phyloP scores from a whole-genome alignment of 1,140 invertebrate genomes.

The Rhagoletis pomonella region DNA sequence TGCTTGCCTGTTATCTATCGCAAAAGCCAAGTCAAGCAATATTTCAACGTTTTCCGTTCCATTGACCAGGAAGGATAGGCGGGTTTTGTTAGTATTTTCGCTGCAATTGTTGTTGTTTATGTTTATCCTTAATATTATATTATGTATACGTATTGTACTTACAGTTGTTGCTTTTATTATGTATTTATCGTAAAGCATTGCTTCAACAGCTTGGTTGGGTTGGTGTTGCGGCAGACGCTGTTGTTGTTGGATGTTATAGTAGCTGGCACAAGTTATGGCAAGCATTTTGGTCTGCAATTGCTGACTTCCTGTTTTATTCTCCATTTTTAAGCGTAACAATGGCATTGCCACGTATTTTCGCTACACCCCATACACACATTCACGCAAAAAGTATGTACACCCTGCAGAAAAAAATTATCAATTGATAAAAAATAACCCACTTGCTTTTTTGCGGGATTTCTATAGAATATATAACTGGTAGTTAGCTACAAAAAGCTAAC shows the following conservation, averaged over 20 bases:
- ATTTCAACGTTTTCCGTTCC: constrained; percentile 55
- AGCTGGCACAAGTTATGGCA: constrained; percentile 15
- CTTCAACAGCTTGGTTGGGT: not conserved
- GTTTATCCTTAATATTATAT: constrained; percentile 14
- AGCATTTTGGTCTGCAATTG: constrained; percentile 41
- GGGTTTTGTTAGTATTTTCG: not conserved
- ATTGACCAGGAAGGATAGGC: constrained; percentile 43
- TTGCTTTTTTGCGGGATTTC: too few relatives aligned
- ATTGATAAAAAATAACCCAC: too few relatives aligned
- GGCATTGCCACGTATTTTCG: not conserved
- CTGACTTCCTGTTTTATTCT: constrained; percentile 20
- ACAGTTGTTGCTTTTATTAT: not conserved
- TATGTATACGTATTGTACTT: not conserved
- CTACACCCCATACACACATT: not conserved
- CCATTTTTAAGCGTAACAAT: not conserved
- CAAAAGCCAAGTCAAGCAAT: constrained; percentile 52
- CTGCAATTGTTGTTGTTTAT: not conserved
- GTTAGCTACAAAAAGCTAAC: too few relatives aligned
- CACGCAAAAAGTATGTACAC: too few relatives aligned
- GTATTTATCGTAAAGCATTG: not conserved
- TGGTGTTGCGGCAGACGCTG: too few relatives aligned
- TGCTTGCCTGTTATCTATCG: not conserved
- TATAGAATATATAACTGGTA: too few relatives aligned
- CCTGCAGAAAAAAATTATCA: too few relatives aligned
- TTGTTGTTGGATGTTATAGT: constrained; percentile 5